Percentiles rank a stretch among this genome's conserved stretches.
These are phyloP conservation scores for Lasaia peninsularis DNA, from an alignment of 1,140 invertebrate genomes.

Conservation along the genomic window DNA sequence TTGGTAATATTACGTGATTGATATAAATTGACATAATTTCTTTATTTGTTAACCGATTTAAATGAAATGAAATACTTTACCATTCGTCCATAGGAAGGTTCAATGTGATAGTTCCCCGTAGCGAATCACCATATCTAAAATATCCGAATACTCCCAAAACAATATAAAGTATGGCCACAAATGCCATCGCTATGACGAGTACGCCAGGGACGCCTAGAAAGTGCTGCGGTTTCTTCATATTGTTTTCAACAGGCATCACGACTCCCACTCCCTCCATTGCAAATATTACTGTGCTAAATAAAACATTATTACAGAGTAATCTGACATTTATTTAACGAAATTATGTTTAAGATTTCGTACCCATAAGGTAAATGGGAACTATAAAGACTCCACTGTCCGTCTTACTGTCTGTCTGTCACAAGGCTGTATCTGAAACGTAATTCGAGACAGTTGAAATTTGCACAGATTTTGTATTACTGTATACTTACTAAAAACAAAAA, in stretches of 20 bases:
- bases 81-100: conserved; percentile 81
- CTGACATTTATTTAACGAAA: not conserved
- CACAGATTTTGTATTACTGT: too few species aligned
- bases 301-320: not conserved
- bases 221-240: conserved; percentile 87
- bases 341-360: not conserved
- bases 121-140: conserved; percentile 84
- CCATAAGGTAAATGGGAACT: too few species aligned
- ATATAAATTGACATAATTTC: too few species aligned
- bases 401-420: too few species aligned
- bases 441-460: too few species aligned
- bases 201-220: conserved; percentile 91
- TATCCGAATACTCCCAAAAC: conserved; percentile 91
- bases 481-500: too few species aligned
- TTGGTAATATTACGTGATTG: too few species aligned
- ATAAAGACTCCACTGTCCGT: too few species aligned
- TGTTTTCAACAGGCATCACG: conserved; percentile 93
- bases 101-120: conserved; percentile 83
- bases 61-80: conserved; percentile 48
- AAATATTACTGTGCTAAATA: conserved; percentile 84
- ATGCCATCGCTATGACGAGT: conserved; percentile 88
- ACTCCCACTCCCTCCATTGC: conserved; percentile 91
- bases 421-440: too few species aligned
- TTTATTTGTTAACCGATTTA: too few species aligned
- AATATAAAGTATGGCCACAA: conserved; percentile 85